Conservation (phyloP, 2,888 invertebrate species). For the Hydrotaea diabolus region DNA sequence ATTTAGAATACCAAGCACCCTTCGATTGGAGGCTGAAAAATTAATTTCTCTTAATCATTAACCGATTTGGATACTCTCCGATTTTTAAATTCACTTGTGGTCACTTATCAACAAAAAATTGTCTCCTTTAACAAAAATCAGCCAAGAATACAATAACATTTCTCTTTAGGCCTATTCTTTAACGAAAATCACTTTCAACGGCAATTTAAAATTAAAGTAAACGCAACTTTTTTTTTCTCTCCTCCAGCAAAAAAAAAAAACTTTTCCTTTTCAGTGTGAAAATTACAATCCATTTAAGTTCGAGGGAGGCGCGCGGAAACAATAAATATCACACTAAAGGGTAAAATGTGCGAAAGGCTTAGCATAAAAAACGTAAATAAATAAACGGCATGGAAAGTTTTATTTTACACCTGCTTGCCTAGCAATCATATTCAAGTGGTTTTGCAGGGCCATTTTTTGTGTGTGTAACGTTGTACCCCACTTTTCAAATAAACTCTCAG, state of each 20-base stretch:
- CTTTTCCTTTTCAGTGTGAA: background rate
- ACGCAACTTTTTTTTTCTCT: too few species aligned
- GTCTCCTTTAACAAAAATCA: too few species aligned
- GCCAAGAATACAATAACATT: too few species aligned
- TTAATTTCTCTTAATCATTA: too few species aligned
- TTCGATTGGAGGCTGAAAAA: too few species aligned
- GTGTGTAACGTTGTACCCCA: constrained; percentile 17
- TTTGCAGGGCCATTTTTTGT: constrained; percentile 26
- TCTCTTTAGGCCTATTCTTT: too few species aligned
- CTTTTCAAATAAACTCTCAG: constrained; percentile 51
- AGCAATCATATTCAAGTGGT: constrained; percentile 62
- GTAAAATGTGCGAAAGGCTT: background rate
- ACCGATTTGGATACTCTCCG: too few species aligned
- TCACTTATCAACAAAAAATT: too few species aligned
- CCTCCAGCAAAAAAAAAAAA: background rate
- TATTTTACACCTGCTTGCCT: constrained; percentile 62
- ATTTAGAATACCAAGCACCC: too few species aligned
- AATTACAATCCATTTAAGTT: constrained; percentile 3
- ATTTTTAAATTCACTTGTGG: too few species aligned
- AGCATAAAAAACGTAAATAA: background rate
- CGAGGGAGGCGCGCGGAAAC: background rate
- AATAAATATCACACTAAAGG: background rate
- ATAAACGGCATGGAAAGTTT: constrained; percentile 51
- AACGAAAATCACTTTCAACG: too few species aligned
- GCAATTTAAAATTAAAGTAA: too few species aligned